These are phyloP conservation scores for Ophiothrix spiculata DNA, from an alignment of 35 echinoderm and acorn worm genomes.

Conservation along the genomic window DNA sequence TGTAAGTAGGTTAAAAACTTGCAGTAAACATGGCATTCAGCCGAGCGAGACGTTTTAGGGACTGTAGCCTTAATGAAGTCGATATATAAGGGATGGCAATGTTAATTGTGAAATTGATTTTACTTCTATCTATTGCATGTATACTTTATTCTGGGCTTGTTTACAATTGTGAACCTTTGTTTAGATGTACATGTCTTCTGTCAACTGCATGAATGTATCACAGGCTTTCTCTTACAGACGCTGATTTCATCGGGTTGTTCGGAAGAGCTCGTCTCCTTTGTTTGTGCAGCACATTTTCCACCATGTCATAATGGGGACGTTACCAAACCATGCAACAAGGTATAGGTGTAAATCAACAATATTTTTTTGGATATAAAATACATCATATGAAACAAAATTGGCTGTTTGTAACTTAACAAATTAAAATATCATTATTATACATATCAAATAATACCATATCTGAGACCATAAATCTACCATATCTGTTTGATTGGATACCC, in stretches of 20 bases:
- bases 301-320: background rate
- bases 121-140: background rate
- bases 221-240: background rate
- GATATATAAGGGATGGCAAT: background rate
- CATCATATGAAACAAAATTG: no score
- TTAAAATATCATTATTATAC: no score
- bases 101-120: background rate
- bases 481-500: no score
- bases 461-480: no score
- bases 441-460: no score
- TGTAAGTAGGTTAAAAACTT: no score
- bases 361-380: no score
- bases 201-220: background rate
- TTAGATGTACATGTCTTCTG: background rate
- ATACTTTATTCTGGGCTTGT: background rate
- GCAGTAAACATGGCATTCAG: no score
- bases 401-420: no score
- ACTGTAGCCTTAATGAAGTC: no score
- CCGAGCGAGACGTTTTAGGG: no score
- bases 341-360: no score
- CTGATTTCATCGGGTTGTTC: background rate
- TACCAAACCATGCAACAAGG: background rate
- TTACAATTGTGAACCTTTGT: background rate
- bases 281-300: background rate
- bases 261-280: background rate